These are phyloP conservation scores for Ecliptopera silaceata DNA, from an alignment of 2,888 invertebrate species.

Conservation along the genomic window DNA sequence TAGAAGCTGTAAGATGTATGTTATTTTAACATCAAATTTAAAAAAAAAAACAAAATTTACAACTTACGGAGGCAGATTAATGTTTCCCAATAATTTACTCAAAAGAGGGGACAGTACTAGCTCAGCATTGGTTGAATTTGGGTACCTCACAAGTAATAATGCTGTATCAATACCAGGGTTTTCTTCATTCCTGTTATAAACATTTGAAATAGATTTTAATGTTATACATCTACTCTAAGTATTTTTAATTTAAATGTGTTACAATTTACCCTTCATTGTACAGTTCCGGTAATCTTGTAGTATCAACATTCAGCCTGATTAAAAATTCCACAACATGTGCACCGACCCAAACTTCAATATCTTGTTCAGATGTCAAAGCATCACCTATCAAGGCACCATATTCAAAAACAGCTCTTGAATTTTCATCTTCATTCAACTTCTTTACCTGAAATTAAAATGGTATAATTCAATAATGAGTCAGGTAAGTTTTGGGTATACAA, in stretches of 20 bases:
- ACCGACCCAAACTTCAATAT: conserved; percentile 87
- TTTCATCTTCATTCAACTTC: conserved; percentile 77
- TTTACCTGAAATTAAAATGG: conserved; percentile 72
- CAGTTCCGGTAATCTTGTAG: conserved; percentile 83
- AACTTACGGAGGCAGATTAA: conserved; percentile 74
- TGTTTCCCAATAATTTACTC: conserved; percentile 71
- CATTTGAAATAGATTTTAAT: not conserved
- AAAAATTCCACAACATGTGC: conserved; percentile 84
- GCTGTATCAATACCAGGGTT: conserved; percentile 80
- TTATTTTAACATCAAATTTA: no score
- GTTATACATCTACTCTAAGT: not conserved
- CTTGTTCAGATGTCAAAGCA: conserved; percentile 76
- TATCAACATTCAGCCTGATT: conserved; percentile 85
- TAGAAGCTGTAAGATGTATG: not conserved
- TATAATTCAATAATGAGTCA: no score
- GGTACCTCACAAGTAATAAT: conserved; percentile 81
- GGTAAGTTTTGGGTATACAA: not conserved
- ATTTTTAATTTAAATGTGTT: not conserved
- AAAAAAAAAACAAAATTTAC: not conserved
- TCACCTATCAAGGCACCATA: conserved; percentile 84
- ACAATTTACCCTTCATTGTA: conserved; percentile 70
- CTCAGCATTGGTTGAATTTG: conserved; percentile 78
- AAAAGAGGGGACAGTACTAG: conserved; percentile 74
- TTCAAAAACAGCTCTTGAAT: conserved; percentile 83
- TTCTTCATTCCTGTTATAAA: conserved; percentile 54